phyloP scores from a whole-genome alignment of 2,797 vertebrate genomes.

The Eleutherodactylus coqui region DNA sequence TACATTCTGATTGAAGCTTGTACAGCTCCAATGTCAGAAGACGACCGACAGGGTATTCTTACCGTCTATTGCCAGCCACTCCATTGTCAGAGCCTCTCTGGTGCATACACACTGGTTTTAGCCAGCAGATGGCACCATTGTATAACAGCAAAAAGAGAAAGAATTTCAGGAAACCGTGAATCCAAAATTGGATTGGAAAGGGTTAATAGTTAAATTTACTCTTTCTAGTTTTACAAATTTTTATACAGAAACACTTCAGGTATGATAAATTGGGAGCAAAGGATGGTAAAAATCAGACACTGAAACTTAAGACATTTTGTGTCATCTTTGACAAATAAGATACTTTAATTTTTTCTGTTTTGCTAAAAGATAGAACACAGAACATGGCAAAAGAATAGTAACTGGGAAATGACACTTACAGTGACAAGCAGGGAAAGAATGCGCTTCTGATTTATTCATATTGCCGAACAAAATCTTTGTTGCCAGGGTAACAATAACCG shows the following conservation, averaged over 20 bases:
- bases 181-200: no score
- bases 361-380: conserved; percentile 18
- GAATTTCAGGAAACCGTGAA: no score
- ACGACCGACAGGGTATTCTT: no score
- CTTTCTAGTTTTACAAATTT: conserved; percentile 8
- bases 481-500: conserved; percentile 55
- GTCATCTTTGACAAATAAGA: conserved; percentile 55
- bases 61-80: no score
- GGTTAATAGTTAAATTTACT: no score
- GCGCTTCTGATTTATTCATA: conserved; percentile 56
- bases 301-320: conserved; percentile 16
- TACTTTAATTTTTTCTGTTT: conserved; percentile 39
- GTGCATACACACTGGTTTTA: no score
- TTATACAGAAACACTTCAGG: background rate
- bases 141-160: no score
- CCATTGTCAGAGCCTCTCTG: no score
- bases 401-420: conserved; percentile 46
- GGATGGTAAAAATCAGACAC: conserved; percentile 27
- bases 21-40: no score
- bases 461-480: conserved; percentile 53
- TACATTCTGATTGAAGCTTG: no score
- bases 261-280: background rate
- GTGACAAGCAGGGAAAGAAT: conserved; percentile 56
- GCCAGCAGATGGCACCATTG: no score
- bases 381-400: conserved; percentile 40